phyloP scores from a whole-genome alignment of 92 coral and sea anemone genomes.

The Phenganax stokvisi region DNA sequence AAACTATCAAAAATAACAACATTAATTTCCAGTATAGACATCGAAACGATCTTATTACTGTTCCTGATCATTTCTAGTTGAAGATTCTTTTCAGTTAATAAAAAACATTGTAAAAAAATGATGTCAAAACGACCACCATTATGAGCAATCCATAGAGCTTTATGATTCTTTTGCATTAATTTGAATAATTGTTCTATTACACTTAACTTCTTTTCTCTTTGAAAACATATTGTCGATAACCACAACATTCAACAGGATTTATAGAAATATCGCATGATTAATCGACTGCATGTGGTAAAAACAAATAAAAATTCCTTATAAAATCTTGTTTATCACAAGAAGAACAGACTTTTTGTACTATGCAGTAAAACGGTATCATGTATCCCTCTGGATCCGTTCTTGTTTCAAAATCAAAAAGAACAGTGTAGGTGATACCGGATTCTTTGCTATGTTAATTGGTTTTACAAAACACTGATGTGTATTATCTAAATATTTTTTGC shows the following conservation, averaged over 20 bases:
- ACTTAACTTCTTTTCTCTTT: background rate
- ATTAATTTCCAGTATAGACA: conserved; percentile 3
- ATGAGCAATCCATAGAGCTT: too few relatives aligned
- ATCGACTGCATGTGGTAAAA: background rate
- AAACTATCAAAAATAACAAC: background rate
- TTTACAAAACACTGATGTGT: conserved; percentile 11
- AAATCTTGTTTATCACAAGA: background rate
- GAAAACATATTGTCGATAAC: conserved; percentile 24
- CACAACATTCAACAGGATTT: conserved; percentile 17
- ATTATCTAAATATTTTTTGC: conserved; percentile 1
- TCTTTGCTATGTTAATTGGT: background rate
- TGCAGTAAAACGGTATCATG: conserved; percentile 25
- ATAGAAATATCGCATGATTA: conserved; percentile 10
- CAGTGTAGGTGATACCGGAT: background rate
- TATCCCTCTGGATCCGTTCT: background rate
- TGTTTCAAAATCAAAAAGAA: conserved; percentile 40
- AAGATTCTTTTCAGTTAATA: too few relatives aligned
- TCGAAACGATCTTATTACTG: conserved; percentile 2
- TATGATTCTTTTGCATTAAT: too few relatives aligned
- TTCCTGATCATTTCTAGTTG: too few relatives aligned
- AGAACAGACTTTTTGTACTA: conserved; percentile 7
- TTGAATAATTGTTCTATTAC: background rate
- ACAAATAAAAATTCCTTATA: background rate
- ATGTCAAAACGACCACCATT: too few relatives aligned
- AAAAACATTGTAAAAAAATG: too few relatives aligned